Percentiles rank a stretch among this genome's conserved stretches.
phyloP scores from a whole-genome alignment of 2,797 vertebrate genomes.

The Acipenser transmontanus region DNA sequence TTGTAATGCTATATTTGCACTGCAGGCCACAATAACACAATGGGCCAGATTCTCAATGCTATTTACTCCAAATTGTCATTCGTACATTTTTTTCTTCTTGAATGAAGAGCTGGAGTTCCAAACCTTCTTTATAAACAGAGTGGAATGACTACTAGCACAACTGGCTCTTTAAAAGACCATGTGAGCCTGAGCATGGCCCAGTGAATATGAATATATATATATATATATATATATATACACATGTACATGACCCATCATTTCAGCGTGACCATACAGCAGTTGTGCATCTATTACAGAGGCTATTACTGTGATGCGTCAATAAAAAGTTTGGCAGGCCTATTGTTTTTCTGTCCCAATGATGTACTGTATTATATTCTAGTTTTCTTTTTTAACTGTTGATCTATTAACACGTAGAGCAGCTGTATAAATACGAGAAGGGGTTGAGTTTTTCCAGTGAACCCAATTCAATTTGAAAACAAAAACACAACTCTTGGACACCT shows the following conservation, averaged over 20 bases:
- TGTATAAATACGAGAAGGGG: constrained; percentile 20
- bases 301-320: constrained; percentile 1
- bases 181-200: too few relatives aligned
- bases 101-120: too few relatives aligned
- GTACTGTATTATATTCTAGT: neutral
- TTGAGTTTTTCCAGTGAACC: neutral
- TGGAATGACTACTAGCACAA: too few relatives aligned
- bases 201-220: too few relatives aligned
- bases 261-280: neutral
- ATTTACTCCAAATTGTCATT: too few relatives aligned
- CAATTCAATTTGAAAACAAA: neutral
- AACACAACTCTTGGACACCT: neutral
- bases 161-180: too few relatives aligned
- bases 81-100: too few relatives aligned
- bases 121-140: too few relatives aligned
- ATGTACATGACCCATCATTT: neutral
- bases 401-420: constrained; percentile 24
- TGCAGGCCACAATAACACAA: too few relatives aligned
- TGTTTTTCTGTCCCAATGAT: neutral
- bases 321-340: neutral
- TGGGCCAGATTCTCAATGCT: too few relatives aligned
- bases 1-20: too few relatives aligned
- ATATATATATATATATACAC: too few relatives aligned
- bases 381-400: constrained; percentile 23
- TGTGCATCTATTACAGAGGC: neutral